These are phyloP conservation scores for Acrobasis repandana DNA, from an alignment of 2,888 invertebrate genomes.

Conservation along the genomic window DNA sequence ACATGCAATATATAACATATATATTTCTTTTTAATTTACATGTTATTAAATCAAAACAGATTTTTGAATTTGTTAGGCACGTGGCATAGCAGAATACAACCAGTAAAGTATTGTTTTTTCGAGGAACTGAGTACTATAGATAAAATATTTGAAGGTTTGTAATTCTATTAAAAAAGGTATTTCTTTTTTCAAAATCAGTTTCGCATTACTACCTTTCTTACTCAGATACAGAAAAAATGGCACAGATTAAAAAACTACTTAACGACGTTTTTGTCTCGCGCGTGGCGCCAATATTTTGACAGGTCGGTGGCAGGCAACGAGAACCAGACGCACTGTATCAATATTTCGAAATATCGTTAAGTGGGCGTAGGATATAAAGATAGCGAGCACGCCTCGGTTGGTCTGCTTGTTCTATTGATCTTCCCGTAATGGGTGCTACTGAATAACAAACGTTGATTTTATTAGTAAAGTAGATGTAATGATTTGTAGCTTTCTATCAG, in stretches of 20 bases:
- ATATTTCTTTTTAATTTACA: too few relatives aligned
- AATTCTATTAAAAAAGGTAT: too few relatives aligned
- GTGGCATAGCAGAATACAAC: too few relatives aligned
- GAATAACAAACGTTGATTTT: constrained; percentile 25
- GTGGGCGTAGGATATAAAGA: constrained; percentile 64
- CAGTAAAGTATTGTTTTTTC: too few relatives aligned
- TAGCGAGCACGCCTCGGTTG: constrained; percentile 43
- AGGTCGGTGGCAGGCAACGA: constrained; percentile 52
- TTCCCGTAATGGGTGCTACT: constrained; percentile 30
- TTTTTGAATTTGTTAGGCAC: too few relatives aligned
- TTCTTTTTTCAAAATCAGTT: too few relatives aligned
- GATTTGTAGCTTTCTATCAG: background rate
- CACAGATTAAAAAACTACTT: constrained; percentile 24
- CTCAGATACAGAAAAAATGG: constrained; percentile 31
- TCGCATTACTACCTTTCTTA: too few relatives aligned
- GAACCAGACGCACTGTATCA: constrained; percentile 58
- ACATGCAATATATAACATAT: too few relatives aligned
- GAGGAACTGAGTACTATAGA: too few relatives aligned
- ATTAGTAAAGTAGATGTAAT: background rate
- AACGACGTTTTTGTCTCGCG: constrained; percentile 35
- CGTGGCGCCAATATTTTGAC: constrained; percentile 71
- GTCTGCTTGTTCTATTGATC: constrained; percentile 28
- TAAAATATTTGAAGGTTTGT: too few relatives aligned
- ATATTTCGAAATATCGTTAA: constrained; percentile 71
- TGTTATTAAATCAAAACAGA: too few relatives aligned